These are phyloP conservation scores for Brotula barbata DNA, from an alignment of 2,797 vertebrate species.

Conservation along the genomic window DNA sequence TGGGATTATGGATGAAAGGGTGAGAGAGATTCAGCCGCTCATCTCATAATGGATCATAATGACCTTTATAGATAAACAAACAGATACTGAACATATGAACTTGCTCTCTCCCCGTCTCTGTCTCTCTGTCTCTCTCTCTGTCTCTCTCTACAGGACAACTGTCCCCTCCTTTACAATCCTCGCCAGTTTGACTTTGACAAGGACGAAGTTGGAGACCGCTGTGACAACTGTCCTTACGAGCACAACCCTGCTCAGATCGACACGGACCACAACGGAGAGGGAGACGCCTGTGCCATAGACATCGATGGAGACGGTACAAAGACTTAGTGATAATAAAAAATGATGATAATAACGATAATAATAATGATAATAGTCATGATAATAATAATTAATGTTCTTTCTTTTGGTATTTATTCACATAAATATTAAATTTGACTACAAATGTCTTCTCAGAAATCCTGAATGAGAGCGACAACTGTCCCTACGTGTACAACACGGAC, in stretches of 20 bases:
- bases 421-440: neutral
- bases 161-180: slow-evolving; percentile 94
- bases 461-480: slow-evolving; percentile 95
- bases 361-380: no score
- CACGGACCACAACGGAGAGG: slow-evolving; percentile 93
- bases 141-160: slow-evolving; percentile 87
- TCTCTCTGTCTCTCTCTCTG: no score
- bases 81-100: no score
- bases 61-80: no score
- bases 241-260: slow-evolving; percentile 97
- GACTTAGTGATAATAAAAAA: neutral
- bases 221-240: slow-evolving; percentile 96
- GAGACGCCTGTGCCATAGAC: slow-evolving; percentile 93
- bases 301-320: slow-evolving; percentile 98
- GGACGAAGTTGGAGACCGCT: slow-evolving; percentile 96
- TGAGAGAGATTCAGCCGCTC: slow-evolving; percentile 49
- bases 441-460: slow-evolving; percentile 81
- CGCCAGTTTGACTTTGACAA: slow-evolving; percentile 97
- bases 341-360: no score
- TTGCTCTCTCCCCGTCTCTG: no score
- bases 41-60: neutral
- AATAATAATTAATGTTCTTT: no score
- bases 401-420: neutral
- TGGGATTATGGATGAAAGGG: slow-evolving; percentile 90
- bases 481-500: slow-evolving; percentile 93